A percentile compares a stretch with the other conserved stretches of the same genome.
Evolutionary conservation across 2,113 vertebrate species (phyloP).

Genomic region (Grus americana): DNA sequence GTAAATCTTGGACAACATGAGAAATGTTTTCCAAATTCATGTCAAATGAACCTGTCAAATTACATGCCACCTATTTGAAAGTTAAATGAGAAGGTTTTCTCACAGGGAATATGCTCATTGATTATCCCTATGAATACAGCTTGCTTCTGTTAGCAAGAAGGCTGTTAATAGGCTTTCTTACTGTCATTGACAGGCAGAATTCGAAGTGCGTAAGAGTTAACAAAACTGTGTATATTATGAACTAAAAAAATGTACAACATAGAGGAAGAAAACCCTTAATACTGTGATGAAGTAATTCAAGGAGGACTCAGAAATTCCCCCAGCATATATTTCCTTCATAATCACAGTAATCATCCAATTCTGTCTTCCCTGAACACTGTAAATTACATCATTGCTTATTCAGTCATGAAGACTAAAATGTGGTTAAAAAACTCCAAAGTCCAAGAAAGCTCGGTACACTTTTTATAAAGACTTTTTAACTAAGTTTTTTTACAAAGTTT

Average conservation of each 20-base stretch:
- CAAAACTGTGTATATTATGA: not conserved
- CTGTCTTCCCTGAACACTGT: not conserved
- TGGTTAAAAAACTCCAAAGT: not conserved
- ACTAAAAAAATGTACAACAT: not conserved
- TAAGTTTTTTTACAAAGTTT: not conserved
- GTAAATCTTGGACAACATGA: not conserved
- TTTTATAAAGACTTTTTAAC: not conserved
- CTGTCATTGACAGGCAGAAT: not conserved
- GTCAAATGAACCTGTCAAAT: conserved; percentile 7
- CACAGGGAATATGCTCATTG: not conserved
- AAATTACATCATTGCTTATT: not conserved
- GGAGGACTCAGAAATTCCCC: not conserved
- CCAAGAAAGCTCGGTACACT: accelerated
- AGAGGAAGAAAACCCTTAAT: not conserved
- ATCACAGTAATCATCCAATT: not conserved
- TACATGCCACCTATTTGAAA: not conserved
- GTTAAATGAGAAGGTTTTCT: conserved; percentile 17
- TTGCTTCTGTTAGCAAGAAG: not conserved
- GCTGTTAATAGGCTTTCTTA: conserved; percentile 29
- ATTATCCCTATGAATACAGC: not conserved
- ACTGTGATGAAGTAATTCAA: not conserved
- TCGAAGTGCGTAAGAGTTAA: not conserved
- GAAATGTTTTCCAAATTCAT: not conserved
- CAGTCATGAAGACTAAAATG: not conserved
- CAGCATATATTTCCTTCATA: not conserved